Evolutionary conservation across 1,140 invertebrate species (phyloP).

Genomic region (Nixonia krombeini): DNA sequence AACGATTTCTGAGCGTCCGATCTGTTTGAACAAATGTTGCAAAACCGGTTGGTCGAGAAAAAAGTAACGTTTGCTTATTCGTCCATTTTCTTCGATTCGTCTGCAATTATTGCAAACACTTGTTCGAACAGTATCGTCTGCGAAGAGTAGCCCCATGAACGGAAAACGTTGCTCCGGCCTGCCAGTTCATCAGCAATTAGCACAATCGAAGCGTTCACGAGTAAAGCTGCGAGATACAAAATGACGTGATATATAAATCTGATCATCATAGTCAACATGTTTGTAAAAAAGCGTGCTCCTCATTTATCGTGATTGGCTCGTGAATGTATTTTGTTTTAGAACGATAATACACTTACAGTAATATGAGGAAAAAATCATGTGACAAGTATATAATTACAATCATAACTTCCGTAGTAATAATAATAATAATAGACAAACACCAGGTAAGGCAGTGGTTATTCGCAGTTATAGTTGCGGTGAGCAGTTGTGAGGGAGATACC

Average conservation of each 20-base stretch:
- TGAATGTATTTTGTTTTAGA: conserved; percentile 18
- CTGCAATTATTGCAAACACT: too few species aligned
- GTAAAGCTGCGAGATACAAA: conserved; percentile 32
- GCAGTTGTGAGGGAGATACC: conserved; percentile 71
- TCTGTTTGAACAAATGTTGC: too few species aligned
- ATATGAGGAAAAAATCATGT: conserved; percentile 33
- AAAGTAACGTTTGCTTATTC: too few species aligned
- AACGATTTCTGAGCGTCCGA: not conserved
- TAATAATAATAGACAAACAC: conserved; percentile 71
- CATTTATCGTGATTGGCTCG: conserved; percentile 22
- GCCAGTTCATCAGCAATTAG: conserved; percentile 28
- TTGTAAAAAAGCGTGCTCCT: conserved; percentile 33
- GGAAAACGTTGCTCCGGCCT: not conserved
- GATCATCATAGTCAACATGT: conserved; percentile 12
- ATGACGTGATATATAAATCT: conserved; percentile 24
- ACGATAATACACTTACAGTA: conserved; percentile 29
- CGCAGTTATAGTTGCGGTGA: conserved; percentile 73
- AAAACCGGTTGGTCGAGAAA: too few species aligned
- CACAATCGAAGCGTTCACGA: conserved; percentile 29
- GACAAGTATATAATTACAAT: conserved; percentile 37
- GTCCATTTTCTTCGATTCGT: too few species aligned
- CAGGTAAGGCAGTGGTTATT: conserved; percentile 73
- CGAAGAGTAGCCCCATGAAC: too few species aligned
- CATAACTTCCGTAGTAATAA: conserved; percentile 60
- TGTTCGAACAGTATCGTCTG: too few species aligned